A percentile compares a stretch with the other conserved stretches of the same genome.
Evolutionary conservation across 2,113 vertebrate genomes (phyloP).

Genomic region (Dasyprocta punctata): DNA sequence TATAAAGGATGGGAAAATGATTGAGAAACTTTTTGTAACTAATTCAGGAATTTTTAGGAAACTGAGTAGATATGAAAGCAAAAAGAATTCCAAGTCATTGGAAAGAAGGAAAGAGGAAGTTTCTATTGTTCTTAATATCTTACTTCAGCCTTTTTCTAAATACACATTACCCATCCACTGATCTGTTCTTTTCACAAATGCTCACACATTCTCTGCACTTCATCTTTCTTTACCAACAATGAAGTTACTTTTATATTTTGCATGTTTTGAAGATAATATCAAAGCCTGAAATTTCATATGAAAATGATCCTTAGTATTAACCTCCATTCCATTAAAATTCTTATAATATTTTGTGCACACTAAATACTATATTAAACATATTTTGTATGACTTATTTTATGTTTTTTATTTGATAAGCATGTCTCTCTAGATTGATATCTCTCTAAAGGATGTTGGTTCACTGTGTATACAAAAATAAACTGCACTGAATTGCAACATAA

Average conservation of each 20-base stretch:
- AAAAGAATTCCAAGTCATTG: neutral
- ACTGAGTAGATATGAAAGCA: neutral
- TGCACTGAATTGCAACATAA: neutral
- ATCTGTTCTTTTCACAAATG: neutral
- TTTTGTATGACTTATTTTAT: neutral
- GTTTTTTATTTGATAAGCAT: neutral
- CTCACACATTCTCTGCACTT: neutral
- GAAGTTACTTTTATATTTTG: neutral
- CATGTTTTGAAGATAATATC: neutral
- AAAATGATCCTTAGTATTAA: neutral
- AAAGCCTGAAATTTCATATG: neutral
- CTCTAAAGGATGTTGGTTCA: neutral
- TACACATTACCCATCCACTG: neutral
- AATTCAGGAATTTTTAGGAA: neutral
- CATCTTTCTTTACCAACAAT: neutral
- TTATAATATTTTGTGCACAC: neutral
- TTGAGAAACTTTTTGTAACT: neutral
- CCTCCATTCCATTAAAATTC: neutral
- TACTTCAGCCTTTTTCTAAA: neutral
- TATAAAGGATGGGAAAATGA: neutral
- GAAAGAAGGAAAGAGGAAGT: neutral
- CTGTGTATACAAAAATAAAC: neutral
- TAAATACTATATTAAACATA: neutral
- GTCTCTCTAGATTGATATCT: neutral
- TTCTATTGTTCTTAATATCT: neutral